Percentiles rank a stretch among this genome's conserved stretches.
Conservation (phyloP, 2,113 vertebrate species). For the Erythrocercus mccallii region DNA sequence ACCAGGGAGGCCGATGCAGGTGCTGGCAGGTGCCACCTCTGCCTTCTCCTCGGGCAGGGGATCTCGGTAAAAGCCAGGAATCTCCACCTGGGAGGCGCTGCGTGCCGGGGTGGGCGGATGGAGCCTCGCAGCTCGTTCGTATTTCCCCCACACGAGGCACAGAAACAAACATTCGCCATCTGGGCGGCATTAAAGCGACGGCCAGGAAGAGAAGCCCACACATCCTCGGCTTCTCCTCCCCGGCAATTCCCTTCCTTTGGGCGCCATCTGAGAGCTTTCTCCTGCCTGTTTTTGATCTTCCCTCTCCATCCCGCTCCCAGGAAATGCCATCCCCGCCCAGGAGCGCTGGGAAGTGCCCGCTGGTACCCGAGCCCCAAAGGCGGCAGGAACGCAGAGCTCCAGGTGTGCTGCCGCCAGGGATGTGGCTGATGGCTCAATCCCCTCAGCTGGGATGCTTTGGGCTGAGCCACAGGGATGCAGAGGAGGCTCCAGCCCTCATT, state of each 20-base stretch:
- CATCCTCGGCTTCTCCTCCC: not conserved
- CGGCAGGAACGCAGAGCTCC: not conserved
- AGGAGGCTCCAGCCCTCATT: not conserved
- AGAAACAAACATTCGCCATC: conserved; percentile 50
- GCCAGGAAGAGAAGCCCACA: conserved; percentile 32
- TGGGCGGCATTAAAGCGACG: not conserved
- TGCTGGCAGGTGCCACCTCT: not conserved
- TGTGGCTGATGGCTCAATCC: not conserved
- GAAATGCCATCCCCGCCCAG: not conserved
- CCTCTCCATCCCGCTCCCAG: not conserved
- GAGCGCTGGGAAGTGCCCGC: not conserved
- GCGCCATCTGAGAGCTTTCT: not conserved
- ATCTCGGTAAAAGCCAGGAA: not conserved
- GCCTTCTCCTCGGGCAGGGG: not conserved
- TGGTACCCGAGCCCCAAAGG: accelerated
- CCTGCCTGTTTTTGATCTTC: not conserved
- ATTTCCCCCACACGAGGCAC: conserved; percentile 4
- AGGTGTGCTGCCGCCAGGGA: not conserved
- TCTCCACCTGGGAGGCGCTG: not conserved
- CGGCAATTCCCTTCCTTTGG: not conserved
- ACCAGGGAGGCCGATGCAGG: not conserved
- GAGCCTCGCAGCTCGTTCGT: not conserved
- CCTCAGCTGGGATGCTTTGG: not conserved
- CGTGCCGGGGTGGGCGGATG: not conserved
- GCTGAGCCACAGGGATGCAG: not conserved